phyloP scores from a whole-genome alignment of 2,113 vertebrate species.

The Setophaga coronata region DNA sequence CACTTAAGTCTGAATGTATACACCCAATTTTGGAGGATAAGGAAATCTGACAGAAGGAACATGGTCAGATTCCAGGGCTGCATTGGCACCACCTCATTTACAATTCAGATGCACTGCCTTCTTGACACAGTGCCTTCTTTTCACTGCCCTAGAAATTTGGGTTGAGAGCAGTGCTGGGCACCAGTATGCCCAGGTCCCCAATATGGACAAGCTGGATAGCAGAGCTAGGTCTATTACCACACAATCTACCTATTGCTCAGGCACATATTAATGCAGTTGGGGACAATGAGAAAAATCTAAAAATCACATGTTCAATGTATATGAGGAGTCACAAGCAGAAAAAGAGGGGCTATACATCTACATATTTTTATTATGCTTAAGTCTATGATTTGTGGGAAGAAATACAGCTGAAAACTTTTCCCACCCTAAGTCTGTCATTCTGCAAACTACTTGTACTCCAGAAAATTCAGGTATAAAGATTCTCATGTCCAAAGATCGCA shows the following conservation, averaged over 20 bases:
- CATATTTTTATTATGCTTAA: neutral
- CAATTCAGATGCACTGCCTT: neutral
- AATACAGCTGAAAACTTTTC: neutral
- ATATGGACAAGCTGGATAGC: neutral
- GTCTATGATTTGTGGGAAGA: neutral
- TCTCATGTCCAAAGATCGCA: neutral
- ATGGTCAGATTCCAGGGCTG: neutral
- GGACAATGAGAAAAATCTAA: neutral
- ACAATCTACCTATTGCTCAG: neutral
- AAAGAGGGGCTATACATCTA: neutral
- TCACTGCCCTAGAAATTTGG: neutral
- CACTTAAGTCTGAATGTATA: neutral
- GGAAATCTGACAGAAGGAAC: neutral
- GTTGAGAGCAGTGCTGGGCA: neutral
- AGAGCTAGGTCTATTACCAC: neutral
- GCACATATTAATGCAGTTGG: neutral
- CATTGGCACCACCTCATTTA: neutral
- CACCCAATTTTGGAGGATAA: neutral
- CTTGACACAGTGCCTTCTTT: neutral
- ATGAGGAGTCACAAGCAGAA: neutral
- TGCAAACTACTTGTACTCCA: neutral
- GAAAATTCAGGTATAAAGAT: neutral
- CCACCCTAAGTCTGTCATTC: neutral
- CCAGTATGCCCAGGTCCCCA: neutral
- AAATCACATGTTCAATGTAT: neutral